A percentile compares a stretch with the other conserved stretches of the same genome.
Conservation (phyloP, 2,888 invertebrate genomes). For the Melanostoma scalare region DNA sequence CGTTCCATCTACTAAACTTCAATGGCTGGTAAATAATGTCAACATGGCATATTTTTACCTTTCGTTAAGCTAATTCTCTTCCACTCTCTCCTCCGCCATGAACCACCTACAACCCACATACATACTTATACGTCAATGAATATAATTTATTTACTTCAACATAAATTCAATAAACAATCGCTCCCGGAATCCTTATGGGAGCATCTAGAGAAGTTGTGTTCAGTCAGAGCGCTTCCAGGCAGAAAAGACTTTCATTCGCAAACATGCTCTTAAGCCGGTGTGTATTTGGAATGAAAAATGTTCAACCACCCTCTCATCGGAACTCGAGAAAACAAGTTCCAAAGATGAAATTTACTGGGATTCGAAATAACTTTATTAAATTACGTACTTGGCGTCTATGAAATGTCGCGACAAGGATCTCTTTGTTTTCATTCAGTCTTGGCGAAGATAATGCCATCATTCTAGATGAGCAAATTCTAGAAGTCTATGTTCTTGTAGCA, state of each 20-base stretch:
- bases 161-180: constrained; percentile 54
- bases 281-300: no score
- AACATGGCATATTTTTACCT: constrained; percentile 46
- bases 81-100: neutral
- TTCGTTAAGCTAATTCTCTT: neutral
- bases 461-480: constrained; percentile 10
- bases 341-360: constrained; percentile 38
- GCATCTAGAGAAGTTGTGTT: constrained; percentile 43
- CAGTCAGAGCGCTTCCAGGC: constrained; percentile 41
- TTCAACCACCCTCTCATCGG: neutral
- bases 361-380: constrained; percentile 61
- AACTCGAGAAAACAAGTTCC: constrained; percentile 25
- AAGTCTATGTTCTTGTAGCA: constrained; percentile 1
- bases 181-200: constrained; percentile 55
- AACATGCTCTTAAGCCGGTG: neutral
- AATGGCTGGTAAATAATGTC: constrained; percentile 7
- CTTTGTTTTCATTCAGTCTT: constrained; percentile 29
- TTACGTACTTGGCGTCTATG: constrained; percentile 59
- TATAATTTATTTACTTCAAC: constrained; percentile 15
- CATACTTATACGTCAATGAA: neutral
- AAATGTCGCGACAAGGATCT: constrained; percentile 53
- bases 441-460: constrained; percentile 41
- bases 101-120: neutral
- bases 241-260: constrained; percentile 20
- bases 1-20: constrained; percentile 6